Conservation (phyloP, 1,140 invertebrate genomes). For the Hestina assimilis region DNA sequence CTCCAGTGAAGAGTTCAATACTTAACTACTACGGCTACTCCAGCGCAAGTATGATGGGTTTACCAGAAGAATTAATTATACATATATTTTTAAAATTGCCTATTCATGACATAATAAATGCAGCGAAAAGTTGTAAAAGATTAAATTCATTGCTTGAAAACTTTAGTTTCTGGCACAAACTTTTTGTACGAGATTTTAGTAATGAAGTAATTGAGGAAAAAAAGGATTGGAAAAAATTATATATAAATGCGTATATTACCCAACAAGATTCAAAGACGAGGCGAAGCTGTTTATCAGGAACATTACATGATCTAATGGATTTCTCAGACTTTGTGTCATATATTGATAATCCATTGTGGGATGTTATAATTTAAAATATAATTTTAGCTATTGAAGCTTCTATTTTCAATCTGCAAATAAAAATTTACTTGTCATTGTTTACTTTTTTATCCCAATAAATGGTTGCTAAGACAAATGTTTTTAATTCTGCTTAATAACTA, state of each 20-base stretch:
- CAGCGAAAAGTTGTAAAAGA: slow-evolving; percentile 50
- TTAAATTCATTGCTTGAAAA: slow-evolving; percentile 36
- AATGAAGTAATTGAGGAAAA: slow-evolving; percentile 15
- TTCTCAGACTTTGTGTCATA: slow-evolving; percentile 19
- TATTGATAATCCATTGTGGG: slow-evolving; percentile 23
- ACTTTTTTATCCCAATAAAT: too few relatives aligned
- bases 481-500: too few relatives aligned
- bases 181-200: slow-evolving; percentile 55
- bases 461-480: too few relatives aligned
- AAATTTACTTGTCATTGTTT: too few relatives aligned
- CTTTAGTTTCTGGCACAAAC: slow-evolving; percentile 54
- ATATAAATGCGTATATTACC: slow-evolving; percentile 39
- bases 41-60: slow-evolving; percentile 62
- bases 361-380: slow-evolving; percentile 15
- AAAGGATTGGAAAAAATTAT: slow-evolving; percentile 46
- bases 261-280: slow-evolving; percentile 31
- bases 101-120: slow-evolving; percentile 43
- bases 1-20: slow-evolving; percentile 58
- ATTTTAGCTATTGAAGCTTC: background rate
- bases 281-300: slow-evolving; percentile 21
- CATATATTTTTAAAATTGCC: slow-evolving; percentile 49
- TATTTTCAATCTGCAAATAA: background rate
- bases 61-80: slow-evolving; percentile 61
- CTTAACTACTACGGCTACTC: slow-evolving; percentile 54
- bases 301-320: slow-evolving; percentile 22